Evolutionary conservation across 2,113 vertebrate species (phyloP).

Genomic region (Diadophis punctatus): DNA sequence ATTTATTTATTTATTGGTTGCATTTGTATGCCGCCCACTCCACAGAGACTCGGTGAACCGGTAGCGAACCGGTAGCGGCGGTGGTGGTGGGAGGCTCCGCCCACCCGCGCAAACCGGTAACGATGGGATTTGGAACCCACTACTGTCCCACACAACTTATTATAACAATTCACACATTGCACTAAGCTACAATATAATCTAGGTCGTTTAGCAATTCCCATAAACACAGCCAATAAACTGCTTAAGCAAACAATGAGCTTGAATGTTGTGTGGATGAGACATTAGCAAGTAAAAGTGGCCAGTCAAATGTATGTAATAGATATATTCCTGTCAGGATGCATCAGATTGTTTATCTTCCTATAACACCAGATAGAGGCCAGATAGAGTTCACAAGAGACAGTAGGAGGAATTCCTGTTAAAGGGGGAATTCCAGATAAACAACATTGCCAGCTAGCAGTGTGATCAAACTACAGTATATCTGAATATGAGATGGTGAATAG

Average conservation of each 20-base stretch:
- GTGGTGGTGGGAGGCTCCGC: no score
- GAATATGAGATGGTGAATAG: background rate
- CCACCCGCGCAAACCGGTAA: no score
- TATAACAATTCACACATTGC: background rate
- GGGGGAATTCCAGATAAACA: background rate
- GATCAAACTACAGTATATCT: background rate
- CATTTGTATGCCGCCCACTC: no score
- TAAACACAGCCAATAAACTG: background rate
- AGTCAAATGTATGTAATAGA: no score
- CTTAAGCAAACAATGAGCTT: background rate
- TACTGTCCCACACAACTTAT: background rate
- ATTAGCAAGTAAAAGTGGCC: background rate
- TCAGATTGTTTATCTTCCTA: background rate
- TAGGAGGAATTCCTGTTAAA: background rate
- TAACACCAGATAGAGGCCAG: background rate
- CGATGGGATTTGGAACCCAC: no score
- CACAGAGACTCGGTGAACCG: no score
- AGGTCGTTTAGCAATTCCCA: background rate
- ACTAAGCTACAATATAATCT: background rate
- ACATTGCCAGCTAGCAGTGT: no score
- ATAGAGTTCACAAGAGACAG: background rate
- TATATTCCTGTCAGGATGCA: no score
- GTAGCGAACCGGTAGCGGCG: no score
- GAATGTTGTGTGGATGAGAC: background rate
- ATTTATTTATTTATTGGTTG: no score